A percentile compares a stretch with the other conserved stretches of the same genome.
phyloP scores from a whole-genome alignment of 2,888 invertebrate species.

The Drosophila recens region DNA sequence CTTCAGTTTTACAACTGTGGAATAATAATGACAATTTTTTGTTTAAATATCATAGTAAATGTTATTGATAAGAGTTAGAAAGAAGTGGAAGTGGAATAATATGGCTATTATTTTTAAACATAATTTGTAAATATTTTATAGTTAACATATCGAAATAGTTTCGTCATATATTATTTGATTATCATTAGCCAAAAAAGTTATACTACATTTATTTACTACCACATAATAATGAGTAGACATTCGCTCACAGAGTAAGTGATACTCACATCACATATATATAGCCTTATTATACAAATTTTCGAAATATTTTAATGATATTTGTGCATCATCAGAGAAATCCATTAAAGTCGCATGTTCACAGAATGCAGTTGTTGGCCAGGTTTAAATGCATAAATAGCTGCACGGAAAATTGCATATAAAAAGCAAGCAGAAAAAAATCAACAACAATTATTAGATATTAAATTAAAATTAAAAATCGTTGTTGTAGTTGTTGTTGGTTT shows the following conservation, averaged over 20 bases:
- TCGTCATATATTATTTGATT: not conserved
- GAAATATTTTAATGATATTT: constrained; percentile 39
- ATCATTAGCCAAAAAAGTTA: not conserved
- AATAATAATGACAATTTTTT: too few species aligned
- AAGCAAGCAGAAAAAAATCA: constrained; percentile 30
- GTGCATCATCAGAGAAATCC: constrained; percentile 69
- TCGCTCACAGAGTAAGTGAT: constrained; percentile 1
- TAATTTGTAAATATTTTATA: too few species aligned
- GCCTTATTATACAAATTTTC: constrained; percentile 46
- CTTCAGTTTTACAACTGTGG: too few species aligned
- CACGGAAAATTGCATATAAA: constrained; percentile 47
- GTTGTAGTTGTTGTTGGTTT: constrained; percentile 38
- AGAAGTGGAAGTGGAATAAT: too few species aligned
- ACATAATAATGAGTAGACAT: constrained; percentile 9
- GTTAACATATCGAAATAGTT: too few species aligned
- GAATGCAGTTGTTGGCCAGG: constrained; percentile 63
- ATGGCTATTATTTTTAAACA: too few species aligned
- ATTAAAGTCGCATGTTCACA: constrained; percentile 57
- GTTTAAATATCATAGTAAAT: too few species aligned
- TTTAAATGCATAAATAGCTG: constrained; percentile 67
- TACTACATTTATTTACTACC: not conserved
- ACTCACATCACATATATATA: constrained; percentile 28
- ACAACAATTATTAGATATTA: constrained; percentile 79
- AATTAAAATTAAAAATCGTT: constrained; percentile 72
- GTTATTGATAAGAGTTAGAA: too few species aligned